These are phyloP conservation scores for Syndactyla subalaris DNA, from an alignment of 2,797 vertebrate species.

Conservation along the genomic window DNA sequence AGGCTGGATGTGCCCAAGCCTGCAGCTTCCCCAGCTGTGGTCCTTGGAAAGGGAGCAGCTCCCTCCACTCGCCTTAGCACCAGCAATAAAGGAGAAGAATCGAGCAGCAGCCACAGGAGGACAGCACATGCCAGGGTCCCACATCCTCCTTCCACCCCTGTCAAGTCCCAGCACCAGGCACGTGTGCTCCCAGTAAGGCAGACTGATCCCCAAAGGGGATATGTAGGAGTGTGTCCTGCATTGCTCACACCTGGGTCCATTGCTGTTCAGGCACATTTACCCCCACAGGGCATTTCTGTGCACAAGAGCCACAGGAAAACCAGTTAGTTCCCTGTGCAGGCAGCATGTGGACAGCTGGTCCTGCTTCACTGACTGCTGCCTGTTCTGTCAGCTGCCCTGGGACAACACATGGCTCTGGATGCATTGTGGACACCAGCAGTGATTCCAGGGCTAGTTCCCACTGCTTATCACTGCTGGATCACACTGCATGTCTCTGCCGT, in stretches of 20 bases:
- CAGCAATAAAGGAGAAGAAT: neutral
- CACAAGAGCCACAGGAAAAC: rapidly evolving
- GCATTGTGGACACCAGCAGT: neutral
- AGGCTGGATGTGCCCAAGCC: neutral
- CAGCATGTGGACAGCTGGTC: neutral
- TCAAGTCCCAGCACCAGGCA: neutral
- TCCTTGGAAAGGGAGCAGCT: neutral
- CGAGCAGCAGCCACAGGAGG: rapidly evolving
- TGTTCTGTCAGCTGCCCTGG: neutral
- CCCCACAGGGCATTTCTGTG: neutral
- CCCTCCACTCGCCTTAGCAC: neutral
- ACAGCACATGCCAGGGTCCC: too few relatives aligned
- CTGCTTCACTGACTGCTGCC: neutral
- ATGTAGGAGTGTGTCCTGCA: rapidly evolving
- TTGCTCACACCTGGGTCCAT: too few relatives aligned
- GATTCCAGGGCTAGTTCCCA: neutral
- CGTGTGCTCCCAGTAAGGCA: neutral
- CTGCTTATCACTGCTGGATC: neutral
- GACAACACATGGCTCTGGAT: neutral
- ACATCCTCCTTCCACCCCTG: neutral
- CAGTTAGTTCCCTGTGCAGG: neutral
- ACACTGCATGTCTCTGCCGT: neutral
- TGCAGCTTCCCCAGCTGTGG: neutral
- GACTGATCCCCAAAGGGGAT: neutral
- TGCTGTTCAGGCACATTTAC: neutral